Evolutionary conservation across 2,797 vertebrate species (phyloP).

Genomic region (Sebastes umbrosus): DNA sequence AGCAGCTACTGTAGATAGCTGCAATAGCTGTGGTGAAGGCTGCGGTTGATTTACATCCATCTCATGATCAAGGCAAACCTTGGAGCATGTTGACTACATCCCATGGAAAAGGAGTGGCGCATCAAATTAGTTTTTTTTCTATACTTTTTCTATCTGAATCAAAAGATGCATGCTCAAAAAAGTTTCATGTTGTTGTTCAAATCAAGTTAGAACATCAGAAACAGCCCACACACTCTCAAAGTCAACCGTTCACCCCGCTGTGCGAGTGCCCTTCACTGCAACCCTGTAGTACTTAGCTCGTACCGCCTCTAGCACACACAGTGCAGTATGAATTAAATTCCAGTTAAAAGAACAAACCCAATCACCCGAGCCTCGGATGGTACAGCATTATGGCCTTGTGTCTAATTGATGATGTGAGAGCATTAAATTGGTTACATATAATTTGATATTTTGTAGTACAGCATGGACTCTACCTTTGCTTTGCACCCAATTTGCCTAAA

Average conservation of each 20-base stretch:
- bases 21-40: neutral
- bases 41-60: slow-evolving; percentile 1
- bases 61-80: neutral
- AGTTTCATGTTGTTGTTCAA: slow-evolving; percentile 11
- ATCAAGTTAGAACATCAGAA: slow-evolving; percentile 17
- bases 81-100: neutral
- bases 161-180: neutral
- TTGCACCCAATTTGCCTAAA: neutral
- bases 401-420: neutral
- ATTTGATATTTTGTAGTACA: neutral
- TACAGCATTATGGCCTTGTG: neutral
- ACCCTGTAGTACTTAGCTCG: neutral
- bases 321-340: slow-evolving; percentile 9
- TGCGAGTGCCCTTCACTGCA: slow-evolving; percentile 27
- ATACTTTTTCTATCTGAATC: neutral
- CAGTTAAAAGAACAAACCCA: slow-evolving; percentile 5
- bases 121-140: neutral
- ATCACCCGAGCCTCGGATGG: neutral
- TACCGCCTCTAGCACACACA: slow-evolving; percentile 6
- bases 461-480: neutral
- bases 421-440: slow-evolving; percentile 4
- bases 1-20: neutral
- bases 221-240: slow-evolving; percentile 8
- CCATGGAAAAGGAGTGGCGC: neutral
- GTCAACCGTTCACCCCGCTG: slow-evolving; percentile 5